Evolutionary conservation across 2,888 invertebrate genomes (phyloP).

Genomic region (Philonicus albiceps): DNA sequence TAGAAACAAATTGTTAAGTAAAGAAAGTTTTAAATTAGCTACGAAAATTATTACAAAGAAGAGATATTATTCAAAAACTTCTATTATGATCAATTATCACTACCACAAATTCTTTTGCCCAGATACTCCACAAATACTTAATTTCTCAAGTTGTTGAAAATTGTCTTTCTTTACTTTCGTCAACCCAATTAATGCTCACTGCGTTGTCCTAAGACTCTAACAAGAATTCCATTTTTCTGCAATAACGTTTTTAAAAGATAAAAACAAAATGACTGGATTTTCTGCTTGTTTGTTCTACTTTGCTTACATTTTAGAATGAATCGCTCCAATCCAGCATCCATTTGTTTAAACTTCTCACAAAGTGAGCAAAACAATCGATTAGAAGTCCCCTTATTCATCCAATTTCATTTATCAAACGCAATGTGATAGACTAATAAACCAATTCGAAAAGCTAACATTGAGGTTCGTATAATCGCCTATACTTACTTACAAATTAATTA

Average conservation of each 20-base stretch:
- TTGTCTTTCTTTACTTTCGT: not conserved
- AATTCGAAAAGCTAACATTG: not conserved
- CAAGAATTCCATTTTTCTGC: not conserved
- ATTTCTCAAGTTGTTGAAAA: not conserved
- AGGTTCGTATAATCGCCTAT: not conserved
- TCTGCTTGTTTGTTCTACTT: not conserved
- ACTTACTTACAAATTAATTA: not conserved
- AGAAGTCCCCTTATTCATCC: not conserved
- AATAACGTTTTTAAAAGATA: not conserved
- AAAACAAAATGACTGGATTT: not conserved
- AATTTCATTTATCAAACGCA: not conserved
- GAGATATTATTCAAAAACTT: too few species aligned
- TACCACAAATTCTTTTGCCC: not conserved
- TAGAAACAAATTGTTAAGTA: not conserved
- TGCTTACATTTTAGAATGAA: not conserved
- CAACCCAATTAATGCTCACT: too few species aligned
- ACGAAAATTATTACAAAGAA: too few species aligned
- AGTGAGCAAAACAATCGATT: not conserved
- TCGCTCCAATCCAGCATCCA: too few species aligned
- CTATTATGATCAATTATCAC: too few species aligned
- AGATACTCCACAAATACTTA: not conserved
- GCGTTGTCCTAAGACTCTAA: not conserved
- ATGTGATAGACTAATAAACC: not conserved
- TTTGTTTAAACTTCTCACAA: not conserved
- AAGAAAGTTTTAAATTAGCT: too few species aligned